Conservation (phyloP, 2,888 invertebrate species). For the Caenorhabditis sp. region DNA sequence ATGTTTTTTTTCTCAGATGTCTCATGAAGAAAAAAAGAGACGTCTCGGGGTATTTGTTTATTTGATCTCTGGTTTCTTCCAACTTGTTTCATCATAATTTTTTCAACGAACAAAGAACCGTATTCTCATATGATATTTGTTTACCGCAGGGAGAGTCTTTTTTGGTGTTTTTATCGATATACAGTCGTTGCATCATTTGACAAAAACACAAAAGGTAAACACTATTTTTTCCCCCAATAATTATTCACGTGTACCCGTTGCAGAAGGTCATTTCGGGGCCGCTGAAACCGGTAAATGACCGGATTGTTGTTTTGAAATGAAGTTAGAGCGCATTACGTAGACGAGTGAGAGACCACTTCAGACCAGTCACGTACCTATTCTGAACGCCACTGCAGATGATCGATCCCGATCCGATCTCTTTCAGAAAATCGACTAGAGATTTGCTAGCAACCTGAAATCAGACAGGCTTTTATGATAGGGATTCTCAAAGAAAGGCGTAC, state of each 20-base stretch:
- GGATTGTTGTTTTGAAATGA: constrained; percentile 3
- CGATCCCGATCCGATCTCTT: constrained; percentile 30
- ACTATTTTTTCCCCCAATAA: constrained; percentile 13
- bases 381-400: constrained; percentile 57
- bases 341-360: not conserved
- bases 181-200: constrained; percentile 54
- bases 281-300: constrained; percentile 7
- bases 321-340: not conserved
- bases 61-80: constrained; percentile 54
- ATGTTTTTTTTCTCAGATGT: constrained; percentile 23
- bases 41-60: constrained; percentile 27
- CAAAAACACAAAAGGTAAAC: constrained; percentile 54
- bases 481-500: constrained; percentile 22
- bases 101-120: constrained; percentile 53
- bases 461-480: not conserved
- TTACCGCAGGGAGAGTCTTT: constrained; percentile 22
- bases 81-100: constrained; percentile 55
- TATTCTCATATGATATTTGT: constrained; percentile 57
- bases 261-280: constrained; percentile 21
- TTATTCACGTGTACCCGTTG: constrained; percentile 40
- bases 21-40: constrained; percentile 14
- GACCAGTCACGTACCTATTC: constrained; percentile 36
- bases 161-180: constrained; percentile 48
- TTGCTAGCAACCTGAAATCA: constrained; percentile 41
- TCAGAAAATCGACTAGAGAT: constrained; percentile 53